Evolutionary conservation across 2,888 invertebrate genomes (phyloP).

Genomic region (Itoplectis maculator): DNA sequence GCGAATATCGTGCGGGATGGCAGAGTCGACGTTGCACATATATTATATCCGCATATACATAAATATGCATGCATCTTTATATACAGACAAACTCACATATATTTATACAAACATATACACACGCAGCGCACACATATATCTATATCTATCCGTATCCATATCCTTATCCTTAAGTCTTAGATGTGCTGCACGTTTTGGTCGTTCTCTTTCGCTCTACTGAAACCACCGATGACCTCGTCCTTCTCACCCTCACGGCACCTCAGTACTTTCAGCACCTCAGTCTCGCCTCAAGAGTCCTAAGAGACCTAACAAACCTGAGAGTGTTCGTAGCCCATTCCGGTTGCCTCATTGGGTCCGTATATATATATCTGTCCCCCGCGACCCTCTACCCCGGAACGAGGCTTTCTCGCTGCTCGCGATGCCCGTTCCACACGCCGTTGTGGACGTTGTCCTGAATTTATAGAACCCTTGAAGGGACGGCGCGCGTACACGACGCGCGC

Average conservation of each 20-base stretch:
- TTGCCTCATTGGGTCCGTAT: conserved; percentile 51
- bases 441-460: conserved; percentile 77
- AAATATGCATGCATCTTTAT: neutral
- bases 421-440: conserved; percentile 55
- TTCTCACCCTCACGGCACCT: no score
- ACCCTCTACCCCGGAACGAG: neutral
- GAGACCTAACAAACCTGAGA: no score
- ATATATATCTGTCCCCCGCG: conserved; percentile 38
- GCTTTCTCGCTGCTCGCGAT: conserved; percentile 32
- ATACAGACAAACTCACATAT: no score
- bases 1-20: conserved; percentile 67
- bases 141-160: no score
- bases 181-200: no score
- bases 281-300: no score
- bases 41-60: conserved; percentile 27
- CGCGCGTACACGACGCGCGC: conserved; percentile 71
- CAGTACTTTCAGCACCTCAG: no score
- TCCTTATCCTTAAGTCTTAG: no score
- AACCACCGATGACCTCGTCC: no score
- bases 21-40: conserved; percentile 57
- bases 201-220: no score
- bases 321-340: conserved; percentile 41
- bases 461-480: conserved; percentile 73
- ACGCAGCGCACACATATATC: no score
- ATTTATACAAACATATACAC: no score